A percentile compares a stretch with the other conserved stretches of the same genome.
Evolutionary conservation across 2,113 vertebrate genomes (phyloP).

Genomic region (Coturnix japonica): DNA sequence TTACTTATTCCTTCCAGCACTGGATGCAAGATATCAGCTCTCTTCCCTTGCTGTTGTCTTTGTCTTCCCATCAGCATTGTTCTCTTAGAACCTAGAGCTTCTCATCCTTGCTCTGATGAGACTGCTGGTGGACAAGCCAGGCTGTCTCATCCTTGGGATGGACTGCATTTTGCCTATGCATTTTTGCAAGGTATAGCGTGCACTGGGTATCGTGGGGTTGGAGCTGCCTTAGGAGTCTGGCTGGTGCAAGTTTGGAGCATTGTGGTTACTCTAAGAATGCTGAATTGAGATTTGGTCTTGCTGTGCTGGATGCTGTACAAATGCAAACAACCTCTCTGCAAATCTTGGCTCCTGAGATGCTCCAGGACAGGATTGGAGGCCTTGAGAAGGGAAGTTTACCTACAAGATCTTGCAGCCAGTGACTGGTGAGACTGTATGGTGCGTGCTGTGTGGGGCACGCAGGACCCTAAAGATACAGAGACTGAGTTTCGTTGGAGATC

Average conservation of each 20-base stretch:
- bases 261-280: not conserved
- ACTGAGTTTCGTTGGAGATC: not conserved
- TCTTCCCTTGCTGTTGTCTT: not conserved
- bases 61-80: not conserved
- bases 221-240: not conserved
- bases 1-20: not conserved
- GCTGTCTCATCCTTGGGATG: not conserved
- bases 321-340: not conserved
- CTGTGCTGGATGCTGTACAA: not conserved
- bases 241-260: not conserved
- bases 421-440: not conserved
- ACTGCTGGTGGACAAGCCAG: not conserved
- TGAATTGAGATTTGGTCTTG: not conserved
- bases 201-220: not conserved
- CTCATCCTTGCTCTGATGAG: not conserved
- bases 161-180: not conserved
- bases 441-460: not conserved
- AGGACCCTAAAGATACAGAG: not conserved
- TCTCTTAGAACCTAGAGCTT: not conserved
- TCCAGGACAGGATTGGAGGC: not conserved
- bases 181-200: rapidly evolving
- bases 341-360: not conserved
- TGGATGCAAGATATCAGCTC: not conserved
- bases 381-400: not conserved
- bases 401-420: not conserved